Evolutionary conservation across 2,797 vertebrate species (phyloP).

Genomic region (Esox lucius): DNA sequence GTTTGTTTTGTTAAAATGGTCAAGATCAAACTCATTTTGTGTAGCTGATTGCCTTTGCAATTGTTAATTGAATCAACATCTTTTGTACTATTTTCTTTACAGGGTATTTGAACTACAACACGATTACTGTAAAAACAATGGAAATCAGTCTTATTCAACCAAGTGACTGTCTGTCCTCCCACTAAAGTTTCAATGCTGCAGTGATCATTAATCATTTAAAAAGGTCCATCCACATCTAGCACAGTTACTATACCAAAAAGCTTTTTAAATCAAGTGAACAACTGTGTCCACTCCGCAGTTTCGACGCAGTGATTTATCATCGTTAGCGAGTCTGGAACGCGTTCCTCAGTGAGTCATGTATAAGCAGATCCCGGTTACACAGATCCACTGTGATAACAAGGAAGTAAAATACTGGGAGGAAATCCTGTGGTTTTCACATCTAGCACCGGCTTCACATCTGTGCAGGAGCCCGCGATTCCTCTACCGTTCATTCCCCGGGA

Average conservation of each 20-base stretch:
- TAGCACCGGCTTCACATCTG: constrained; percentile 42
- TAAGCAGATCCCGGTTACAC: constrained; percentile 44
- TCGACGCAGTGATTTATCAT: constrained; percentile 2
- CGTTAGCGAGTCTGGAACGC: constrained; percentile 19
- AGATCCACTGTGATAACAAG: constrained; percentile 30
- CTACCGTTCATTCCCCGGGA: constrained; percentile 37
- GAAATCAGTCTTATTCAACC: not conserved
- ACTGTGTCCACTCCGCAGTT: not conserved
- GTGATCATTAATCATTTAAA: not conserved
- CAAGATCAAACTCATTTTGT: no score
- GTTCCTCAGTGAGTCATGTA: constrained; percentile 35
- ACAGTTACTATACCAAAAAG: not conserved
- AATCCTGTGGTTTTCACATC: constrained; percentile 50
- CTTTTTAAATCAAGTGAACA: not conserved
- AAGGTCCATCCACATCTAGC: not conserved
- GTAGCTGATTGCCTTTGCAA: no score
- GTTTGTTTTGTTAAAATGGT: no score
- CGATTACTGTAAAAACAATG: not conserved
- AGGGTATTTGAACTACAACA: not conserved
- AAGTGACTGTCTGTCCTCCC: not conserved
- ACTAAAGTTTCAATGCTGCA: not conserved
- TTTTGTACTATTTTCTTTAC: no score
- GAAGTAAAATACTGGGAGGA: constrained; percentile 43
- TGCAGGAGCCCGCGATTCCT: constrained; percentile 29
- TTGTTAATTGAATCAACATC: no score